These are phyloP conservation scores for Hephaestus fuliginosus DNA, from an alignment of 2,797 vertebrate species.

Conservation along the genomic window DNA sequence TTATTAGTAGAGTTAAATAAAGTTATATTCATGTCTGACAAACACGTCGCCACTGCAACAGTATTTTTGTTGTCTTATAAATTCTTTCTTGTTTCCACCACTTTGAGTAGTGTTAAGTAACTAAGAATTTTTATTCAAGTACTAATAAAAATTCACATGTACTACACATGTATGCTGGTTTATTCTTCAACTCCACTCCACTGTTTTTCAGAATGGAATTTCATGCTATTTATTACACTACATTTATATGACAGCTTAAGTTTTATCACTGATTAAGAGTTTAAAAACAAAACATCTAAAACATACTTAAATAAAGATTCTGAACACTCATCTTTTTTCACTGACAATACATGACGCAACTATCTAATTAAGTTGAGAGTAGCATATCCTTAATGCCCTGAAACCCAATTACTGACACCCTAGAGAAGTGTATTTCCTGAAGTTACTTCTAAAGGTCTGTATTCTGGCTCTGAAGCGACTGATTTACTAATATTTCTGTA, in stretches of 20 bases:
- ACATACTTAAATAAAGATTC: neutral
- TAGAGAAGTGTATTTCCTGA: neutral
- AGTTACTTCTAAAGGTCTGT: constrained; percentile 17
- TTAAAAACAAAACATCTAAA: constrained; percentile 9
- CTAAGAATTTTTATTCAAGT: neutral
- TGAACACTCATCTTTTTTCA: neutral
- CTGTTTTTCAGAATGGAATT: too few relatives aligned
- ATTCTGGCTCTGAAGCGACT: constrained; percentile 35
- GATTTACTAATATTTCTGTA: constrained; percentile 59
- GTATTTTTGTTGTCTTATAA: neutral
- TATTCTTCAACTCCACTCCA: neutral
- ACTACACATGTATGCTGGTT: neutral
- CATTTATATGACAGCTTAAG: neutral
- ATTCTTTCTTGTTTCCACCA: neutral
- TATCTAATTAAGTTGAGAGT: neutral
- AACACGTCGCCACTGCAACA: neutral
- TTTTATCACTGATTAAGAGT: neutral
- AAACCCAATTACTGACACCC: constrained; percentile 24
- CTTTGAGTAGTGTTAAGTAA: neutral
- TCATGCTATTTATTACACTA: neutral
- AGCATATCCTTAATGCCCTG: constrained; percentile 19
- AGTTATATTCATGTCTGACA: neutral
- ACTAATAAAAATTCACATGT: neutral
- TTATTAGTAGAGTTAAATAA: neutral
- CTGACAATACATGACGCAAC: neutral